Base-by-base conservation (phyloP, 2,113 vertebrate genomes). In the Pseudopodoces humilis region DNA sequence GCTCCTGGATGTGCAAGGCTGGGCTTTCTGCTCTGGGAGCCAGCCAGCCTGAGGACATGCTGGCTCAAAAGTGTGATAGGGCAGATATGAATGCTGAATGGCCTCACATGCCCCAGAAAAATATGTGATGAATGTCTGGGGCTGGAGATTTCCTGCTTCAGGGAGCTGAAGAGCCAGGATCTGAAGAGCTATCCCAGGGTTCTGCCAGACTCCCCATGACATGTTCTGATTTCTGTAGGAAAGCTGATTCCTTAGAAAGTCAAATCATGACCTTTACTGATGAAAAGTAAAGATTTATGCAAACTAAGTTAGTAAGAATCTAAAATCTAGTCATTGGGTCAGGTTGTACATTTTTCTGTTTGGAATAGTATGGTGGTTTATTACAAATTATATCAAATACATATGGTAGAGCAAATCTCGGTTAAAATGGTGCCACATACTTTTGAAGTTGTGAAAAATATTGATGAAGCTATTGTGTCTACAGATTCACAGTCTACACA, bases 401-500 rank as follows among this genome's bases (percentile, higher is more conserved):
- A 64, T 65, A 60, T 4, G 0, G 15, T 62, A 77, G 28, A 74
- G 37, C 63, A 94, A 82, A 69, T 46, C 23, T 19, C 0, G 0
- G 18, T 72, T 72, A 37, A 85, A 87, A 78, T 27, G 24, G 27
- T 65, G 35, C 27, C 9, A 28, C 15, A 15, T 76, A 44, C 5
- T 56, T 90, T 23, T 31, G 22, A 27, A 88, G 18, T 35, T 63
- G 16, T 90, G 55, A 83, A 75, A 83, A 88, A 52, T 59, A 64
- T 30, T 65, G 19, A 11, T 67, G 50, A 67, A 72, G 21, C 6
- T 65, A 27, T 49, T 67, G 9, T 93, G 35, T 49, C 43, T 56
- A 33, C 37, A 83, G 56, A 1, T 49, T 31, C 1, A 33, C 2
- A 6, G 2, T 11, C 2, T 67, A 1, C 4, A 52, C 0, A 3